Evolutionary conservation across 2,888 invertebrate species (phyloP).

Genomic region (Drosophila falleni): DNA sequence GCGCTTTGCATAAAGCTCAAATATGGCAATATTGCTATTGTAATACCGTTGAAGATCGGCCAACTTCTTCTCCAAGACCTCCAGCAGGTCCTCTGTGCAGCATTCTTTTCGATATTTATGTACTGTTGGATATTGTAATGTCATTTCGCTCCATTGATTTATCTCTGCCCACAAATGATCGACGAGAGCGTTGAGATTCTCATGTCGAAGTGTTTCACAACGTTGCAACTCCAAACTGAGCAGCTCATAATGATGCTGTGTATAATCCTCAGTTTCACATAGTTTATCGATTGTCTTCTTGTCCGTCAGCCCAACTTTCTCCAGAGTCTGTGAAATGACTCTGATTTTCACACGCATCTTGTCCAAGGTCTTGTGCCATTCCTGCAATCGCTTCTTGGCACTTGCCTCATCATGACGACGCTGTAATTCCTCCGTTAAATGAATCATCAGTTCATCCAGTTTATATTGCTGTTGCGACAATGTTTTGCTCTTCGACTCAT

Average conservation of each 20-base stretch:
- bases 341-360: slow-evolving; percentile 88
- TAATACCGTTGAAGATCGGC: slow-evolving; percentile 89
- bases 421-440: slow-evolving; percentile 87
- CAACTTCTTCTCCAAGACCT: slow-evolving; percentile 91
- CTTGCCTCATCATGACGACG: slow-evolving; percentile 83
- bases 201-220: slow-evolving; percentile 90
- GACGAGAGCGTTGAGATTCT: slow-evolving; percentile 89
- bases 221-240: slow-evolving; percentile 89
- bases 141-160: slow-evolving; percentile 90
- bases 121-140: slow-evolving; percentile 88
- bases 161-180: slow-evolving; percentile 89
- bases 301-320: slow-evolving; percentile 86
- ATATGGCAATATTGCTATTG: slow-evolving; percentile 88
- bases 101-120: slow-evolving; percentile 88
- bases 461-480: slow-evolving; percentile 86
- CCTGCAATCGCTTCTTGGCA: slow-evolving; percentile 87
- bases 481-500: slow-evolving; percentile 29
- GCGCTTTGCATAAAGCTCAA: slow-evolving; percentile 88
- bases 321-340: slow-evolving; percentile 86
- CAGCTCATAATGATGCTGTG: slow-evolving; percentile 75
- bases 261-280: slow-evolving; percentile 63
- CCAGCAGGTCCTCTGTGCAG: slow-evolving; percentile 91
- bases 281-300: slow-evolving; percentile 15
- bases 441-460: slow-evolving; percentile 87
- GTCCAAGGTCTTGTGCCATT: slow-evolving; percentile 87